Evolutionary conservation across 2,113 vertebrate genomes (phyloP), one percentile per base, ranked within the genome.

Genomic region (Hylia prasina): DNA sequence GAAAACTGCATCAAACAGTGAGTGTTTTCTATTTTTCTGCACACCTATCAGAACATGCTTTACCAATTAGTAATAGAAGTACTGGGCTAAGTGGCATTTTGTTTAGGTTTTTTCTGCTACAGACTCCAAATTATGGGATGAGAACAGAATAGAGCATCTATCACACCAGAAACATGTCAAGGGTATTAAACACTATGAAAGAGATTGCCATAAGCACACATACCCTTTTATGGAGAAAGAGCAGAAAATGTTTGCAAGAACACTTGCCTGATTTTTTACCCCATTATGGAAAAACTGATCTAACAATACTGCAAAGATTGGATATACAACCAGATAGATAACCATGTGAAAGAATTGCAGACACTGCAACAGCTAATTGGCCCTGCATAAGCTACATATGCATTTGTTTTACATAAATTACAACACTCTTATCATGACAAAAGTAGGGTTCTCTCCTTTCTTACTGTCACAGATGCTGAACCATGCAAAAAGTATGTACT

Each of bases 141-240:
- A 79, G 60, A 94, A 69, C 35, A 92, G 54, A 87, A 79, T 72
- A 96, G 57, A 69, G 9, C 61, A 77, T 88, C 50, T 63, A 87
- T 85, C 89, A 96, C 76, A 58, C 37, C 71, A 39, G 75, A 89
- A 60, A 30, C 51, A 71, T 24, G 64, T 48, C 72, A 92, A 92
- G 48, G 20, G 18, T 27, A 86, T 56, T 89, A 83, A 16, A 18
- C 71, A 40, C 53, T 86, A 44, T 30, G 54, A 95, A 87, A 81
- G 33, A 81, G 53, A 91, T 39, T 91, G 45, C 60, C 23, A 15
- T 61, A 73, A 82, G 84, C 42, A 88, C 73, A 81, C 82, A 71
- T 68, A 87, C 2, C 96, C 96, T 92, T 97, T 95, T 97, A 96
- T 82, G 94, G 97, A 80, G 45, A 95, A 77, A 85, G 53, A 93